A percentile compares a stretch with the other conserved stretches of the same genome.
Conservation (phyloP, 2,797 vertebrate genomes). For the Pantherophis vulpinus region DNA sequence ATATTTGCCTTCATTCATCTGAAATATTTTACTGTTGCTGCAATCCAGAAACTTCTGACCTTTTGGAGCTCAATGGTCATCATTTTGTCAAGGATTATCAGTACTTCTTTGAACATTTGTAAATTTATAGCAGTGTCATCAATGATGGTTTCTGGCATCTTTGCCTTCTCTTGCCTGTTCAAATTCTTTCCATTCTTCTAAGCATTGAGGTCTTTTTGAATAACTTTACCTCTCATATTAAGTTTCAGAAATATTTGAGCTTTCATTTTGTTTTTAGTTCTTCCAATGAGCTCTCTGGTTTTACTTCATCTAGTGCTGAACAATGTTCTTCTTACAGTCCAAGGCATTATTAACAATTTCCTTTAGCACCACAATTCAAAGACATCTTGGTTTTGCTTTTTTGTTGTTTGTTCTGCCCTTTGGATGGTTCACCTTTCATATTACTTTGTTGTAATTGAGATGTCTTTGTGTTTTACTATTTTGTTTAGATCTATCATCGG, state of each 20-base stretch:
- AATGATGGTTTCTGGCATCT: not conserved
- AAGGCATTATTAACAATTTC: not conserved
- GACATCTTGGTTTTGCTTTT: not conserved
- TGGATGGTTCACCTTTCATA: not conserved
- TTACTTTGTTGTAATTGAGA: not conserved
- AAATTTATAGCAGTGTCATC: not conserved
- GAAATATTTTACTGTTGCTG: not conserved
- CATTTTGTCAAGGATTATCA: not conserved
- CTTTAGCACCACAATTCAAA: not conserved
- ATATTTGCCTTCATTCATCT: not conserved
- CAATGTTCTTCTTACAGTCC: not conserved
- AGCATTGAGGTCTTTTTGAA: not conserved
- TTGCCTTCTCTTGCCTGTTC: not conserved
- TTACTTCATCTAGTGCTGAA: not conserved
- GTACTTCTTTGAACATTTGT: not conserved
- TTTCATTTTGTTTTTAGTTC: not conserved
- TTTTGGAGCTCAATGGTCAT: not conserved
- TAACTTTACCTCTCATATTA: not conserved
- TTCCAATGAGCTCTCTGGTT: not conserved
- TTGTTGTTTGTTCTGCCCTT: not conserved
- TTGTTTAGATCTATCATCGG: not conserved
- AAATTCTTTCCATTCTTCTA: not conserved
- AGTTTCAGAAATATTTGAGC: not conserved
- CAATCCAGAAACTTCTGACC: not conserved
- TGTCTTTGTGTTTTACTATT: not conserved